Evolutionary conservation across 1,140 invertebrate genomes (phyloP), one percentile per base, ranked within the genome.

Genomic region (Conus betulinus): DNA sequence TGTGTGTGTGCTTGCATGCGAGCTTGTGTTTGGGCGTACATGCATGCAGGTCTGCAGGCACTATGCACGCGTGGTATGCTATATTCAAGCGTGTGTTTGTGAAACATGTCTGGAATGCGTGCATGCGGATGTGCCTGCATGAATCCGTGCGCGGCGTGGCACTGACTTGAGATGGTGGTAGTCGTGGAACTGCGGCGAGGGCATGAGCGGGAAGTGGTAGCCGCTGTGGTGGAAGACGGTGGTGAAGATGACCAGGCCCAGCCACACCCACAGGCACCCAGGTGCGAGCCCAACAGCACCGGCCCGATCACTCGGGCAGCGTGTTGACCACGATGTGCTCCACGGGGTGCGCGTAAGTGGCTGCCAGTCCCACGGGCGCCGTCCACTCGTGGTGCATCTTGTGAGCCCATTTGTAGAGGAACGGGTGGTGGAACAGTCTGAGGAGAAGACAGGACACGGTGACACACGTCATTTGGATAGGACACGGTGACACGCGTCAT

Each of bases 181-280:
- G 95, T 98, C 98, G 93, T 98, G 98, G 6, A 97, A 97, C 95
- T 98, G 97, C 20, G 98, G 97, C 25, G 97, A 98, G 20, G 97
- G 97, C 92, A 98, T 97, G 91, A 98, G 97, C 0, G 98, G 98
- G 90, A 98, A 95, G 95, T 98, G 98, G 93, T 98, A 98, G 15
- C 98, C 98, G 79, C 97, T 98, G 93, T 98, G 98, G 52, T 97
- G 97, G 92, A 98, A 98, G 2, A 98, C 96, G 0, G 98, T 98
- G 6, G 97, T 97, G 10, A 97, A 93, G 87, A 97, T 97, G 5
- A 97, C 97, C 60, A 98, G 92, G 0, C 96, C 96, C 91, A 98
- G 97, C 97, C 98, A 98, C 10, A 98, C 92, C 96, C 97, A 98
- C 25, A 97, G 96, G 3, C 97, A 97, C 51, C 96, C 15, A 98